A percentile compares a stretch with the other conserved stretches of the same genome.
phyloP scores from a whole-genome alignment of 1,140 invertebrate species.

The Scaptomyza montana region DNA sequence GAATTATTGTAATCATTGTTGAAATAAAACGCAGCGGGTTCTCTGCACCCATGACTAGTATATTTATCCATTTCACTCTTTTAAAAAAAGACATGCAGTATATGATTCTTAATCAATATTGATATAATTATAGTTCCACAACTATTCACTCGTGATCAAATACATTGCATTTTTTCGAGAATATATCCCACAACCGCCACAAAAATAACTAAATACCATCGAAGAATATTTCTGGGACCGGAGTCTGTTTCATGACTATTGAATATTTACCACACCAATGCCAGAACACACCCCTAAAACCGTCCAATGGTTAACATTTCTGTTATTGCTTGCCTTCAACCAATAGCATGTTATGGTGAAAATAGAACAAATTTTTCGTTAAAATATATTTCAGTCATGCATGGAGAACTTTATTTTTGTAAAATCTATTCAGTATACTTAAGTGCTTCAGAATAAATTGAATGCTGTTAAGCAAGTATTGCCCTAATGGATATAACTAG shows the following conservation, averaged over 20 bases:
- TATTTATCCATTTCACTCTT: conserved; percentile 42
- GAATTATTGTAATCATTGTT: conserved; percentile 26
- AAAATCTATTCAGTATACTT: not conserved
- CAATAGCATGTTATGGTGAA: conserved; percentile 30
- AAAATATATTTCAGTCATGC: not conserved
- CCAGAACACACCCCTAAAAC: conserved; percentile 9
- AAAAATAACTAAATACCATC: conserved; percentile 23
- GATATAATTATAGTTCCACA: not conserved
- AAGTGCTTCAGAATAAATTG: not conserved
- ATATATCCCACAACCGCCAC: conserved; percentile 17
- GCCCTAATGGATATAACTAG: not conserved
- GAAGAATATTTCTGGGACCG: conserved; percentile 1
- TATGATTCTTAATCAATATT: not conserved
- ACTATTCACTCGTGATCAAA: not conserved
- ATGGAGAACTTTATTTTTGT: not conserved
- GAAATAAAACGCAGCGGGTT: conserved; percentile 31
- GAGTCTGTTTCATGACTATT: not conserved
- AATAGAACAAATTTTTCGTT: not conserved
- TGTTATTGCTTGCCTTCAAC: not conserved
- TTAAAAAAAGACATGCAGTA: not conserved
- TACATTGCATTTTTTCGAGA: conserved; percentile 2
- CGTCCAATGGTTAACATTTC: conserved; percentile 11
- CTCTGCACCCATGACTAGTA: conserved; percentile 26
- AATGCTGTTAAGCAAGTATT: not conserved
- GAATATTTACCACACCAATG: conserved; percentile 12